Base-by-base conservation (phyloP, 2,888 invertebrate species). In the Epicampocera succincta region DNA sequence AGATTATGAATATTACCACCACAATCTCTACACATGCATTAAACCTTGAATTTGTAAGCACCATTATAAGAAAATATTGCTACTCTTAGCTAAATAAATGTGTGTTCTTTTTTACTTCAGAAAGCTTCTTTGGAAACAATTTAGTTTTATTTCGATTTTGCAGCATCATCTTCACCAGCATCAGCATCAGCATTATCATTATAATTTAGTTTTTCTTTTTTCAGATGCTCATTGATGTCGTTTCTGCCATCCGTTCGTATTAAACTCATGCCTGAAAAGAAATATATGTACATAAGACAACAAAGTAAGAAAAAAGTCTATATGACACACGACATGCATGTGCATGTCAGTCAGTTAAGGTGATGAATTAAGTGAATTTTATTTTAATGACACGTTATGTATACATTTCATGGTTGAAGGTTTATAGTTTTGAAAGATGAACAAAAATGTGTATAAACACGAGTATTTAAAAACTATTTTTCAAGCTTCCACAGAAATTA, bases 351-450 rank as follows among this genome's bases (percentile, higher is more conserved):
- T 82, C 82, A 71, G 52, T 61, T 71, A 66, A 82, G 79, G 82
- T 82, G 82, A 82, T 82, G 78, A 82, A 75, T 79, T 82, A 82
- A 82, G 74, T 82, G 82, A 82, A 71, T 82, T 82, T 74, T 71
- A 78, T 74, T 68, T 82, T 82, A 82, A 82, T 79, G 82, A 82
- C 74, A 82, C 71, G 82, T 82, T 78, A 65, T 71, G 71, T 82
- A 17, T 78, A 66, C 74, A 82, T 82, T 74, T 82, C 69, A 74
- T 78, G 78, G 44, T 71, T 79, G 60, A 75, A 79, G 54, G 33
- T 77, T 77, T 73, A 38, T 48, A 40, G n/a, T 44, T 50, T 71
- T 60, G 38, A 38, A 33, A 15, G 5, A 38, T 15, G 3, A 15
- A 48, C 3, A 46, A 21, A n/a, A 71, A 60, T 33, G 33, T 33